These are phyloP conservation scores for Tamandua tetradactyla DNA, from an alignment of 2,797 vertebrate species.

Conservation along the genomic window DNA sequence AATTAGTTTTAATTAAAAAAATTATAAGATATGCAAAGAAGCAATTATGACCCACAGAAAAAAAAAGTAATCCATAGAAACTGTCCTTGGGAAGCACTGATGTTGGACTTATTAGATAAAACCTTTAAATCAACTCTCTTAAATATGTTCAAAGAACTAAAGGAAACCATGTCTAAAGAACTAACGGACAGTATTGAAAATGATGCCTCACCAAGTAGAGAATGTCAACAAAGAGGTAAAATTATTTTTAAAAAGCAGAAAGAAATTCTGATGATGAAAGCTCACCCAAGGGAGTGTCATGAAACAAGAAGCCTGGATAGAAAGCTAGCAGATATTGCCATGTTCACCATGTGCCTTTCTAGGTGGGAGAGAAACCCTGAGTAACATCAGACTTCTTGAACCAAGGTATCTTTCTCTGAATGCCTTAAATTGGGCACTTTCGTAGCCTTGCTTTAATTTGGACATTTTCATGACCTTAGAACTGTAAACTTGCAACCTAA, in stretches of 20 bases:
- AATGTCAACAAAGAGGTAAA: neutral
- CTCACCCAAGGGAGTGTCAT: no score
- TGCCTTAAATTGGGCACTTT: no score
- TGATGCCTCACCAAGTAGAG: neutral
- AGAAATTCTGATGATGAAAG: neutral
- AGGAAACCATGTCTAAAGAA: neutral
- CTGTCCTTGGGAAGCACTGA: neutral
- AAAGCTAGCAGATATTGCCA: no score
- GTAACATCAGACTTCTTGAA: no score
- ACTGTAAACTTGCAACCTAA: no score
- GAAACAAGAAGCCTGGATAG: no score
- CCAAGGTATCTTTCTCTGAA: no score
- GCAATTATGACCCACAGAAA: neutral
- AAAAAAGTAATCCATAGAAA: neutral
- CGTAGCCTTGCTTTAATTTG: no score
- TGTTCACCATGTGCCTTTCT: no score
- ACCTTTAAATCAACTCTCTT: neutral
- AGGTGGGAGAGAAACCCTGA: no score
- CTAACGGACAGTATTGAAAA: neutral
- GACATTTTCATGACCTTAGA: no score
- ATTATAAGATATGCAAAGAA: neutral
- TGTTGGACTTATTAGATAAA: neutral
- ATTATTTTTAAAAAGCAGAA: neutral
- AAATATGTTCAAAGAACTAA: neutral
- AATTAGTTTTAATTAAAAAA: neutral